Conservation (phyloP, 30 jellyfish, hydroid and myxozoan genomes). For the Hydractinia symbiolongicarpus region DNA sequence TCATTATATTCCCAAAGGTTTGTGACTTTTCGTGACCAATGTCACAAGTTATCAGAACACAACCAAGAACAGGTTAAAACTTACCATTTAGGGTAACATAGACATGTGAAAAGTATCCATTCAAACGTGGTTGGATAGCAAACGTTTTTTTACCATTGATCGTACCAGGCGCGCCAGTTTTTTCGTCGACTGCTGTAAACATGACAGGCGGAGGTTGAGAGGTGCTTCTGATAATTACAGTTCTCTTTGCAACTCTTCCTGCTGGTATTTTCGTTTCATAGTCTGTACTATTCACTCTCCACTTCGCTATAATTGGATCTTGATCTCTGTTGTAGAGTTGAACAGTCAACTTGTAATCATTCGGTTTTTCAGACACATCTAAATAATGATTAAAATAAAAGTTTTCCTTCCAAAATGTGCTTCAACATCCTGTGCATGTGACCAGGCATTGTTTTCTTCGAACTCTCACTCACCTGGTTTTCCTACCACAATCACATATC, state of each 20-base stretch:
- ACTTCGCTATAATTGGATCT: background rate
- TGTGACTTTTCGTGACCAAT: too few relatives aligned
- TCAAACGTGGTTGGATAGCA: constrained; percentile 3
- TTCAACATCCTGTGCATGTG: background rate
- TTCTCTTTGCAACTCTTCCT: background rate
- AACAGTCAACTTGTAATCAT: constrained; percentile 7
- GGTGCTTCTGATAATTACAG: background rate
- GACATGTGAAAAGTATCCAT: background rate
- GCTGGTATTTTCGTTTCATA: background rate
- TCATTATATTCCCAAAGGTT: too few relatives aligned
- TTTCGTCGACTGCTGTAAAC: background rate
- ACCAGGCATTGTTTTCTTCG: background rate
- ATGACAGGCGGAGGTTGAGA: constrained; percentile 14
- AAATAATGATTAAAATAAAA: background rate
- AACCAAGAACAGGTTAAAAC: background rate
- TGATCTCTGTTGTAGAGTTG: background rate
- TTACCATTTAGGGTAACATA: constrained; percentile 7
- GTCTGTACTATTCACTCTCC: background rate
- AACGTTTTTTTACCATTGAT: constrained; percentile 15
- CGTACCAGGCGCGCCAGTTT: background rate
- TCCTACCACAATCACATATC: background rate
- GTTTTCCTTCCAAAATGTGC: background rate
- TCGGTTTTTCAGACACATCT: background rate
- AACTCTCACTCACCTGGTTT: background rate
- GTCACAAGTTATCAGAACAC: too few relatives aligned